These are phyloP conservation scores for Limnephilus rhombicus DNA, from an alignment of 2,888 invertebrate genomes.

Conservation along the genomic window DNA sequence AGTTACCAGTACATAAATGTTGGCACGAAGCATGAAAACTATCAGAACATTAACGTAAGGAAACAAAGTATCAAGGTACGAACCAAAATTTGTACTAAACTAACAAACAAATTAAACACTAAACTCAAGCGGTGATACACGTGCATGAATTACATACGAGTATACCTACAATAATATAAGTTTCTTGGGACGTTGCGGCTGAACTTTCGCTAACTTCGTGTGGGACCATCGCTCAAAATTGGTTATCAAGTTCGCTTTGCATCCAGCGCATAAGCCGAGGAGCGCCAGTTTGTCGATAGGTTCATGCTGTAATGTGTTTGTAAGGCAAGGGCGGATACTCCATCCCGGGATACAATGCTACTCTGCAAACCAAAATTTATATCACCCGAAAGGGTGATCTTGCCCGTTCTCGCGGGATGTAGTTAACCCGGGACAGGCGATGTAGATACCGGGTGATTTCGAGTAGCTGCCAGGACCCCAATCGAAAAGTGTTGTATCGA, in stretches of 20 bases:
- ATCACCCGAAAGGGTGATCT: not conserved
- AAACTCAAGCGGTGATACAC: not conserved
- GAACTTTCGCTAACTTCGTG: slow-evolving; percentile 37
- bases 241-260: slow-evolving; percentile 51
- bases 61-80: not conserved
- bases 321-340: not conserved
- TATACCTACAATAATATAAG: not conserved
- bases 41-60: not conserved
- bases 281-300: slow-evolving; percentile 12
- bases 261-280: slow-evolving; percentile 25
- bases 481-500: too few relatives aligned
- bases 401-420: not conserved
- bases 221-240: slow-evolving; percentile 49
- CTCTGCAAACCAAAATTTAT: not conserved
- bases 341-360: not conserved
- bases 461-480: too few relatives aligned
- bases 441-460: too few relatives aligned
- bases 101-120: not conserved
- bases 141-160: not conserved
- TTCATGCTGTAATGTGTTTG: not conserved
- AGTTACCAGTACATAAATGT: too few relatives aligned
- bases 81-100: not conserved
- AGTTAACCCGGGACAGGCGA: not conserved
- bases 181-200: not conserved
- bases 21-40: too few relatives aligned